Conservation (phyloP, 2,113 vertebrate species). For the Morone chrysops region DNA sequence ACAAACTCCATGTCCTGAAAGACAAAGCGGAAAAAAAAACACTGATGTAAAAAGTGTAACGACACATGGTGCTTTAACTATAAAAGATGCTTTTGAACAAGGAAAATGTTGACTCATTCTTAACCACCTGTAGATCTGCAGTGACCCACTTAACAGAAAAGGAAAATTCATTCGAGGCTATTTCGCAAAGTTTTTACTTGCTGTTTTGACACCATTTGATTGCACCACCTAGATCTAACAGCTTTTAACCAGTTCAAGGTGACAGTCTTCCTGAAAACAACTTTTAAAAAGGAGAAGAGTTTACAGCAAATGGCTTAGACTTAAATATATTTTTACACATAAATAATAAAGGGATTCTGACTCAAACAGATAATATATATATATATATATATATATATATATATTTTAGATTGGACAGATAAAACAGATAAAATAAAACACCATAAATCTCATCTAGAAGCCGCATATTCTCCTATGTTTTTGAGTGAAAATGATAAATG, state of each 20-base stretch:
- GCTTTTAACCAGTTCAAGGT: background rate
- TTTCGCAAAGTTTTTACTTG: background rate
- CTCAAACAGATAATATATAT: conserved; percentile 3
- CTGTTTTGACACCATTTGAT: conserved; percentile 11
- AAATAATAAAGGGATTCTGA: conserved; percentile 17
- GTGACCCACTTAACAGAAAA: conserved; percentile 50
- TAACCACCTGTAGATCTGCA: conserved; percentile 38
- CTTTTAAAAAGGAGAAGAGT: too few species aligned
- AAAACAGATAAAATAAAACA: background rate
- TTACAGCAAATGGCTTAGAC: background rate
- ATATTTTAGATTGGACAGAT: background rate
- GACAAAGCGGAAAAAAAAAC: conserved; percentile 45
- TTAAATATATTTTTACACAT: conserved; percentile 4
- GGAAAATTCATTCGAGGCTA: conserved; percentile 25
- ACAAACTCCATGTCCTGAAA: conserved; percentile 98
- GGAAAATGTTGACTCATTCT: conserved; percentile 31
- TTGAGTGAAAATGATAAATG: conserved; percentile 24
- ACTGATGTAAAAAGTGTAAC: conserved; percentile 5
- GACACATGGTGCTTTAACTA: background rate
- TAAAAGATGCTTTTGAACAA: conserved; percentile 24
- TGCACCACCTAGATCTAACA: background rate
- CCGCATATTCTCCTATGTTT: background rate
- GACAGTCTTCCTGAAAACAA: background rate
- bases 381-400: too few species aligned
- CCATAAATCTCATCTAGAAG: background rate